phyloP scores from a whole-genome alignment of 2,888 invertebrate species.

The Myopa tessellatipennis region DNA sequence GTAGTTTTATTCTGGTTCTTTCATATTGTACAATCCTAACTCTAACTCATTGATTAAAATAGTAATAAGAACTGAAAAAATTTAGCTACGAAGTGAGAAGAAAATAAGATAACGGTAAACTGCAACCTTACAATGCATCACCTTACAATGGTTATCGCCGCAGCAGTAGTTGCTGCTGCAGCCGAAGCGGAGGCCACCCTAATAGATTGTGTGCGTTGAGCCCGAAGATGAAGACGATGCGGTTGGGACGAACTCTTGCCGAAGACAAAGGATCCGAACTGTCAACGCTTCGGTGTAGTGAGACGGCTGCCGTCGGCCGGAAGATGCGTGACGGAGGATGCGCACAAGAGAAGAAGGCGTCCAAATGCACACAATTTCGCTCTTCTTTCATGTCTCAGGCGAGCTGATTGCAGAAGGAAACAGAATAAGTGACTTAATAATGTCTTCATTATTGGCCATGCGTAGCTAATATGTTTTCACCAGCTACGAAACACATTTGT shows the following conservation, averaged over 20 bases:
- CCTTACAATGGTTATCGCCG: no score
- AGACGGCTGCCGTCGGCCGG: slow-evolving; percentile 38
- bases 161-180: slow-evolving; percentile 23
- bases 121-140: no score
- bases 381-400: slow-evolving; percentile 32
- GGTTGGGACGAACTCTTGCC: slow-evolving; percentile 20
- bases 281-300: slow-evolving; percentile 29
- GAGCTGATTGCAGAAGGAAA: slow-evolving; percentile 46
- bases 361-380: slow-evolving; percentile 14
- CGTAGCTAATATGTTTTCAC: slow-evolving; percentile 65
- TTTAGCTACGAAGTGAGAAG: background rate
- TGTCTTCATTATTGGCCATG: slow-evolving; percentile 65
- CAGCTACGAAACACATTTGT: slow-evolving; percentile 45
- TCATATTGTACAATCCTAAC: no score
- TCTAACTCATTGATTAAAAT: slow-evolving; percentile 33
- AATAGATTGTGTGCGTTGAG: slow-evolving; percentile 39
- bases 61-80: slow-evolving; percentile 1
- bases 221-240: slow-evolving; percentile 38
- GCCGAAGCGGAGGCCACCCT: slow-evolving; percentile 34
- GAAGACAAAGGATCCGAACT: slow-evolving; percentile 44
- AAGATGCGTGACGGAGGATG: slow-evolving; percentile 55
- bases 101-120: slow-evolving; percentile 33
- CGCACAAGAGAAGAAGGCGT: background rate
- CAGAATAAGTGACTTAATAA: slow-evolving; percentile 61
- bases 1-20: no score